These are phyloP conservation scores for Medauroidea extradentata DNA, from an alignment of 1,140 invertebrate species.

Conservation along the genomic window DNA sequence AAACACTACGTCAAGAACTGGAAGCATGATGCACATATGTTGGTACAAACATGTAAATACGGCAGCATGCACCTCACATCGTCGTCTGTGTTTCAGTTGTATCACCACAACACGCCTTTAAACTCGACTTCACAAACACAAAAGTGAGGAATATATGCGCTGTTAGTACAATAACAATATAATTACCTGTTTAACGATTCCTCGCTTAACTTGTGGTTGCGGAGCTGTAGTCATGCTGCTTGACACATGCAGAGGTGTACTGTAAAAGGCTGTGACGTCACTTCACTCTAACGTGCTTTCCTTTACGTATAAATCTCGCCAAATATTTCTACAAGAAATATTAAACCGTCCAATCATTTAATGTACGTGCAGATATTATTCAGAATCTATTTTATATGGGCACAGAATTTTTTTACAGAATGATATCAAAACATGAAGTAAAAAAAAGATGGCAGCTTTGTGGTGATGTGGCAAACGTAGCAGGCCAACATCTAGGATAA, in stretches of 20 bases:
- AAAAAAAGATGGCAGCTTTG: no score
- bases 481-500: no score
- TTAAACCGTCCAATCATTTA: no score
- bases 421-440: no score
- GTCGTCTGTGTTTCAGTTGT: not conserved
- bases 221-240: constrained; percentile 44
- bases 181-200: constrained; percentile 55
- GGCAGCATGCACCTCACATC: not conserved
- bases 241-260: constrained; percentile 16
- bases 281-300: constrained; percentile 1
- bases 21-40: constrained; percentile 5
- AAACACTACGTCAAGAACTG: not conserved
- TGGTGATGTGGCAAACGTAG: no score
- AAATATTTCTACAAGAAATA: no score
- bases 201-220: constrained; percentile 42
- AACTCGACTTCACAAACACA: not conserved
- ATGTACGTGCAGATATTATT: no score
- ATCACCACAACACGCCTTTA: not conserved
- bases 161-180: not conserved
- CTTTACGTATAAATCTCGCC: no score
- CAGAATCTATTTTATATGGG: no score
- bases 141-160: not conserved
- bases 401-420: no score
- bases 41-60: not conserved
- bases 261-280: constrained; percentile 14